Evolutionary conservation across 2,888 invertebrate species (phyloP), one percentile per base, ranked within the genome.

Genomic region (Lepidonotus clava): DNA sequence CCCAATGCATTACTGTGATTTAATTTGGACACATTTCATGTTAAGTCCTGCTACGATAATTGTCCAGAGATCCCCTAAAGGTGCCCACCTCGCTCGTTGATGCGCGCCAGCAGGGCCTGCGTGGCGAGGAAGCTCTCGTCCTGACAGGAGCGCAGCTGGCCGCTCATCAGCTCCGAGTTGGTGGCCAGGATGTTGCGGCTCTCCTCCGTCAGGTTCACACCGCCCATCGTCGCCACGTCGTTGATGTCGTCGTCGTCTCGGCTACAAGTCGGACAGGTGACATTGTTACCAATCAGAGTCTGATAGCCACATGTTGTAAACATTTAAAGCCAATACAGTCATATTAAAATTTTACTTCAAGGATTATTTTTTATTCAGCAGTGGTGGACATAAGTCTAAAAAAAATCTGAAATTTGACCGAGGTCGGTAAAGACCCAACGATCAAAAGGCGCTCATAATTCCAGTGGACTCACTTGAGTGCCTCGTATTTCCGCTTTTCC

Each of bases 201-300:
- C 95, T 99, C 99, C 95, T 99, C 99, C 0, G 97, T 97, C 92
- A 99, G 95, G 95, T 99, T 99, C 86, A 99, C 99, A 84, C 99
- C 99, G 89, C 99, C 99, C 99, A 99, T 99, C 14, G 99, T 98
- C 41, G 99, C 98, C 21, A 99, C 99, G 95, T 99, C 99, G 93
- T 99, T 99, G 92, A 99, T 98, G 94, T 99, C 98, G 93, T 98
- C 98, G 92, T 98, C 98, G 67, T 97, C 98, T 88, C 96, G 95
- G 94, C 28, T 88, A n/a, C 34, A 53, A 11, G 18, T n/a, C 11
- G 21, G 21, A n/a, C 11, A n/a, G 2, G 53, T 53, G 2, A 53
- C 18, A 53, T 53, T 53, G 2, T n/a, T 53, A n/a, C n/a, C n/a
- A n/a, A n/a, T n/a, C n/a, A n/a, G n/a, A n/a, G n/a, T n/a, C n/a